Evolutionary conservation across 2,888 invertebrate species (phyloP).

Genomic region (Trypoxylon attenuatum): DNA sequence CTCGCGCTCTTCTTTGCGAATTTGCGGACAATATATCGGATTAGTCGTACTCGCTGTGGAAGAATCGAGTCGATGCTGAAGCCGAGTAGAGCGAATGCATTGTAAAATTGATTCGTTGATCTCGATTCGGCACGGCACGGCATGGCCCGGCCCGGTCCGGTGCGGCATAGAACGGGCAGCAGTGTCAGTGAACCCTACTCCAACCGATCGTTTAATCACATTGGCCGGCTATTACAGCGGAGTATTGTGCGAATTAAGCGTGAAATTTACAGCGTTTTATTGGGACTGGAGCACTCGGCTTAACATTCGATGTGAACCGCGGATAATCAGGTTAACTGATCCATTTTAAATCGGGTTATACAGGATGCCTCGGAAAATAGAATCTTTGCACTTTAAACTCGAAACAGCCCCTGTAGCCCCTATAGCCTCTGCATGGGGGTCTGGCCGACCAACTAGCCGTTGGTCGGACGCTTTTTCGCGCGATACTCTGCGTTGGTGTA

Average conservation of each 20-base stretch:
- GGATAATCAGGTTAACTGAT: conserved; percentile 41
- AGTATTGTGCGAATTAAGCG: conserved; percentile 55
- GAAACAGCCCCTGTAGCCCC: no score
- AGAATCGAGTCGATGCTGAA: no score
- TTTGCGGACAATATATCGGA: no score
- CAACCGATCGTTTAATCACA: conserved; percentile 53
- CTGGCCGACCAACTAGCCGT: background rate
- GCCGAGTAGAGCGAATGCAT: conserved; percentile 21
- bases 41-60: no score
- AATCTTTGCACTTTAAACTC: conserved; percentile 5
- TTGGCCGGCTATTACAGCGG: conserved; percentile 46
- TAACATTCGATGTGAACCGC: conserved; percentile 33
- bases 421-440: no score
- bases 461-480: background rate
- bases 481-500: background rate
- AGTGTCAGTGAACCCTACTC: conserved; percentile 42
- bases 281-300: conserved; percentile 19
- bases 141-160: no score
- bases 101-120: conserved; percentile 30
- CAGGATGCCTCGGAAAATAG: conserved; percentile 20
- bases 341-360: conserved; percentile 44
- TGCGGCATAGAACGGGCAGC: no score
- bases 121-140: no score
- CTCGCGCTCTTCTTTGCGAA: no score
- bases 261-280: conserved; percentile 53